Evolutionary conservation across 1,140 invertebrate genomes (phyloP).

Genomic region (Zaprionus tsacasi): DNA sequence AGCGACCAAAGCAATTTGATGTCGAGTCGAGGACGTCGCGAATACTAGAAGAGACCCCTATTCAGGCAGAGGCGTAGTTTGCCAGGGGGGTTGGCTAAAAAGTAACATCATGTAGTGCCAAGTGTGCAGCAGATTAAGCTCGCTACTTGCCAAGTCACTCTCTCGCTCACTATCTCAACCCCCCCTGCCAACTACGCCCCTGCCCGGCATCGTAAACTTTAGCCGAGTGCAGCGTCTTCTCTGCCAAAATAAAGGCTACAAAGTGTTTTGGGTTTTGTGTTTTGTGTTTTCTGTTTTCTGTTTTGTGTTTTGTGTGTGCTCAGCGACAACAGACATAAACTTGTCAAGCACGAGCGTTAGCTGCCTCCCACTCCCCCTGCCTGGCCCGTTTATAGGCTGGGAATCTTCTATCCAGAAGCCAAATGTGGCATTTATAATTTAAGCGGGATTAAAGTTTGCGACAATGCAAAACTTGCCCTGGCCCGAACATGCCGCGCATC

Average conservation of each 20-base stretch:
- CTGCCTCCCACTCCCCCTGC: neutral
- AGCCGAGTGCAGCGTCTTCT: constrained; percentile 60
- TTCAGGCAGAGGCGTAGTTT: neutral
- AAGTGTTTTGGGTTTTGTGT: constrained; percentile 70
- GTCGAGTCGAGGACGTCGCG: constrained; percentile 10
- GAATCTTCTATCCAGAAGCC: constrained; percentile 43
- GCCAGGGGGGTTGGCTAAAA: neutral
- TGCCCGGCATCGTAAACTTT: constrained; percentile 61
- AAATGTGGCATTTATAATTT: constrained; percentile 82
- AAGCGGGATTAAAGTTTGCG: constrained; percentile 79
- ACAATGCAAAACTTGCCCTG: constrained; percentile 71
- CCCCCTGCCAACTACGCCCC: neutral
- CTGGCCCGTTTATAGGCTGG: neutral
- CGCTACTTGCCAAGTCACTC: neutral
- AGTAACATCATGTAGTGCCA: neutral
- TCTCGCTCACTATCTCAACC: neutral
- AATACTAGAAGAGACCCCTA: neutral
- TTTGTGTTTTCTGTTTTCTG: constrained; percentile 42
- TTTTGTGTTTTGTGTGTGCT: constrained; percentile 53
- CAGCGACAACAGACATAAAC: constrained; percentile 74
- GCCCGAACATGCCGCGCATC: constrained; percentile 74
- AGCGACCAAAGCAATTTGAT: constrained; percentile 54
- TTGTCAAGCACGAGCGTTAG: constrained; percentile 42
- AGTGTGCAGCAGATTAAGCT: neutral
- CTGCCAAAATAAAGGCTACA: constrained; percentile 73